Evolutionary conservation across 2,797 vertebrate genomes (phyloP).

Genomic region (Poeciliopsis paucimaculata): DNA sequence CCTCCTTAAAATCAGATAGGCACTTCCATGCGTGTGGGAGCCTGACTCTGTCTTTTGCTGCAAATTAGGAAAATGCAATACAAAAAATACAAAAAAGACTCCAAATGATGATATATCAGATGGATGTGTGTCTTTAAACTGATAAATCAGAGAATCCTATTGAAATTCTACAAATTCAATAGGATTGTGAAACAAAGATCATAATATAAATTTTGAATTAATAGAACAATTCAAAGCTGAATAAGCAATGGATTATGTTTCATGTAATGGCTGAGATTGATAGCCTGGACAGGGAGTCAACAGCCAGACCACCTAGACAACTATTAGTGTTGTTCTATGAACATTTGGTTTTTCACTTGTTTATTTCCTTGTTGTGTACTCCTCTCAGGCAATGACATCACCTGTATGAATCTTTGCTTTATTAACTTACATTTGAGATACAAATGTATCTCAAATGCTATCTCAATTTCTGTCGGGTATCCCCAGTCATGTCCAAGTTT

Average conservation of each 20-base stretch:
- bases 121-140: not conserved
- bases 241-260: not conserved
- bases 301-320: not conserved
- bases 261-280: not conserved
- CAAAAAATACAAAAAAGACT: not conserved
- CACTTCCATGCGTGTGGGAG: not conserved
- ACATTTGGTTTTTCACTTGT: not conserved
- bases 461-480: not conserved
- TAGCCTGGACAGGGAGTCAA: not conserved
- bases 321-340: not conserved
- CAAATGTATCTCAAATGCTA: not conserved
- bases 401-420: not conserved
- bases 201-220: not conserved
- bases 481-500: not conserved
- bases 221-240: not conserved
- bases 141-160: not conserved
- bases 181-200: not conserved
- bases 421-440: not conserved
- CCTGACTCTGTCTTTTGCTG: not conserved
- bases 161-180: not conserved
- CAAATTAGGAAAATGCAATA: not conserved
- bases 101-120: not conserved
- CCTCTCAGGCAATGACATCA: not conserved
- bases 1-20: not conserved
- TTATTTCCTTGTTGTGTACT: not conserved